phyloP scores from a whole-genome alignment of 2,888 invertebrate species.

The Xiphydria camelus region DNA sequence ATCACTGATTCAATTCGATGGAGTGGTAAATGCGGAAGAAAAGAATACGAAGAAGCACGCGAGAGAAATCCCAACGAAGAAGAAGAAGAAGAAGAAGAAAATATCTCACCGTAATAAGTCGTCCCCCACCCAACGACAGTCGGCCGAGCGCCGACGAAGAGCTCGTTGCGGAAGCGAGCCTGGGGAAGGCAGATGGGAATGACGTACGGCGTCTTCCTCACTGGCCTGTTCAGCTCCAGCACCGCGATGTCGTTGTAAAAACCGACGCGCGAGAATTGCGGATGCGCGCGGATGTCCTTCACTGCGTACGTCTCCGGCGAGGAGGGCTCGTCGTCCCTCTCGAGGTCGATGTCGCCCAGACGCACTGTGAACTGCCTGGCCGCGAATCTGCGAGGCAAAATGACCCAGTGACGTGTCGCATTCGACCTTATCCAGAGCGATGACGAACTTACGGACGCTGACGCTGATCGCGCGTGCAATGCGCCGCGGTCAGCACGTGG shows the following conservation, averaged over 20 bases:
- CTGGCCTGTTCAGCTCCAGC: slow-evolving; percentile 72
- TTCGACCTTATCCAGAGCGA: background rate
- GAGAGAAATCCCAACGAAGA: too few relatives aligned
- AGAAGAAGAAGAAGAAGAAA: too few relatives aligned
- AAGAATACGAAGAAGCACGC: background rate
- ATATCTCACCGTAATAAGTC: slow-evolving; percentile 79
- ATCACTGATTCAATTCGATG: too few relatives aligned
- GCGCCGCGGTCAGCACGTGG: slow-evolving; percentile 87
- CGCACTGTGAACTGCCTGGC: slow-evolving; percentile 88
- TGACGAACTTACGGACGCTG: slow-evolving; percentile 77
- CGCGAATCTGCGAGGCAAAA: slow-evolving; percentile 68
- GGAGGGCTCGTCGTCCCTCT: slow-evolving; percentile 82
- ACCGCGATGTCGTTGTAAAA: slow-evolving; percentile 94
- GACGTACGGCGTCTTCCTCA: slow-evolving; percentile 80
- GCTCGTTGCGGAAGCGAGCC: slow-evolving; percentile 63
- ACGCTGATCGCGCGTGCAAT: slow-evolving; percentile 87
- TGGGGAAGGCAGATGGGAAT: slow-evolving; percentile 85
- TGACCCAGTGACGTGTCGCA: slow-evolving; percentile 1
- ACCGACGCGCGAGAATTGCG: slow-evolving; percentile 85
- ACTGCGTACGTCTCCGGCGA: slow-evolving; percentile 80
- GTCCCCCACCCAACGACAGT: slow-evolving; percentile 95
- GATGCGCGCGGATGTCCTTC: slow-evolving; percentile 78
- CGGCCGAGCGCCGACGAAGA: slow-evolving; percentile 74
- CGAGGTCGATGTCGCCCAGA: slow-evolving; percentile 85
- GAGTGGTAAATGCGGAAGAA: slow-evolving; percentile 1